Base-by-base conservation (phyloP, 1,140 invertebrate genomes). In the Apocrypta bakeri region DNA sequence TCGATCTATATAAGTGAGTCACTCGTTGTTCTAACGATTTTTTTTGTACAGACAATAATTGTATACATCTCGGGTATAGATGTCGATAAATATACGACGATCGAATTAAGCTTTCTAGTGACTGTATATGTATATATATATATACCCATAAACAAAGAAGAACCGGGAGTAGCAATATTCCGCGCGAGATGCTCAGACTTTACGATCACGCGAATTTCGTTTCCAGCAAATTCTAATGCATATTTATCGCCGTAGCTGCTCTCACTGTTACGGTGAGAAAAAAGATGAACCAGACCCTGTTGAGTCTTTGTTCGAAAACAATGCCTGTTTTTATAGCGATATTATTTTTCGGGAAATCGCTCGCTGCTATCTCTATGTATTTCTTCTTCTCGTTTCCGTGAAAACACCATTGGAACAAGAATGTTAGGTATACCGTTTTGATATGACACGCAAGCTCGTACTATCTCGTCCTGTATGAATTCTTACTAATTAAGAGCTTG, bases 171-270 rank as follows among this genome's bases (percentile, higher is more conserved):
- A 17, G 66, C 66, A 17, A 9, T 33, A 71, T 27, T 33, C 66
- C 66, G 29, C 29, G 29, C 68, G 33, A 4, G 33, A 37, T 37
- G 29, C 31, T 3, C 31, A n/a, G 14, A 8, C 12, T 71, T 37
- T 37, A 71, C 68, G 27, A 71, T 29, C 68, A 25, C 68, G 68
- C 68, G 31, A 17, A 29, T 76, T 76, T 76, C 56, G 27, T 29
- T 71, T 79, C 77, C 63, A 68, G 27, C 33, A 7, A 56, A 56
- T 66, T 71, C 77, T 79, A 79, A 69, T 79, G 27, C 66, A 79
- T 79, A 79, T 79, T 79, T 69, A 79, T 79, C 29, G 33, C 33
- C 33, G 33, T 37, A 37, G n/a, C n/a, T 37, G 9, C 33, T 4
- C 9, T 4, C 33, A 37, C 9, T 4, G 33, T 21, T n/a, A n/a